Evolutionary conservation across 2,888 invertebrate species (phyloP).

Genomic region (Sminthurinus aureus): DNA sequence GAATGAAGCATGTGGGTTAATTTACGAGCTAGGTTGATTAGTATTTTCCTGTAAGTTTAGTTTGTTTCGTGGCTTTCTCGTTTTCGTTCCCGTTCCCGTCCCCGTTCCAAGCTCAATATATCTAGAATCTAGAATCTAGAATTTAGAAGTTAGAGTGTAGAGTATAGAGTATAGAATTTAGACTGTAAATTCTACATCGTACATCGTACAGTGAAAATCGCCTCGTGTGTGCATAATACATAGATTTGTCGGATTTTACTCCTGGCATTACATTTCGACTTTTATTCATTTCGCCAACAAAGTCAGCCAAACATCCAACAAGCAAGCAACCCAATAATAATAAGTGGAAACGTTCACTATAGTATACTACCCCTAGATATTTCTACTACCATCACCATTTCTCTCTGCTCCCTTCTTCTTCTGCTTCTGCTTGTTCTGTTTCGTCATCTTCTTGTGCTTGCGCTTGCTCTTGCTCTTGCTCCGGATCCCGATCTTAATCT

Average conservation of each 20-base stretch:
- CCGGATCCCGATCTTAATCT: conserved; percentile 35
- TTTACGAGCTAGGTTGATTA: conserved; percentile 32
- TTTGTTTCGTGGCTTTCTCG: conserved; percentile 4
- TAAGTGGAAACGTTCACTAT: conserved; percentile 30
- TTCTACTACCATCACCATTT: not conserved
- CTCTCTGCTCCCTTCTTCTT: no score
- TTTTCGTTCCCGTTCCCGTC: not conserved
- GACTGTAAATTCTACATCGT: no score
- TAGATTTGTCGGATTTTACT: not conserved
- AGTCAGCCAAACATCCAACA: no score
- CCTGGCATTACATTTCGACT: conserved; percentile 22
- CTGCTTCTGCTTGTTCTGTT: no score
- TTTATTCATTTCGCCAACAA: conserved; percentile 30
- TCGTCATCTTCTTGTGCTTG: no score
- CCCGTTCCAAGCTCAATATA: not conserved
- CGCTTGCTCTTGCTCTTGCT: not conserved
- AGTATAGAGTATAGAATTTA: not conserved
- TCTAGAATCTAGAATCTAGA: not conserved
- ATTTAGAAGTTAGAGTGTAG: no score
- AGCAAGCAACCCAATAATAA: conserved; percentile 32
- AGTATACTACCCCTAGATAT: no score
- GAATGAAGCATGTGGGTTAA: conserved; percentile 21
- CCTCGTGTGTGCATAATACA: not conserved
- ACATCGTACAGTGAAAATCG: not conserved
- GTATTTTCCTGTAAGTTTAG: conserved; percentile 20